Evolutionary conservation across 2,888 invertebrate species (phyloP).

Genomic region (Meiosimyza platycephala): DNA sequence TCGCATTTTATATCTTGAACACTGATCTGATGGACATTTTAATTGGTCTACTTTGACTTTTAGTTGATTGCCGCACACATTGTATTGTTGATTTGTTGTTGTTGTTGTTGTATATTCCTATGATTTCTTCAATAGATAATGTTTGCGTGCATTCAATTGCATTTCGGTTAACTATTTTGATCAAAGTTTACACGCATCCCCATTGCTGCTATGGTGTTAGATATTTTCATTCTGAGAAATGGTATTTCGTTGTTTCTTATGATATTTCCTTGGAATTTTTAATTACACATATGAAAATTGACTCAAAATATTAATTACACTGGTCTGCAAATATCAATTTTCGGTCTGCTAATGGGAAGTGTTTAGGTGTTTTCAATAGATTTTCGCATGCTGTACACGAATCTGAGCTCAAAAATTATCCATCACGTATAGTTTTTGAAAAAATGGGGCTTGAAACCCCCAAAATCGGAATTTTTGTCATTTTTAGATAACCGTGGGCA

Average conservation of each 20-base stretch:
- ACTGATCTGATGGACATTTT: slow-evolving; percentile 47
- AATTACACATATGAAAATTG: background rate
- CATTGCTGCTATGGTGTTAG: no score
- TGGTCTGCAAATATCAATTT: no score
- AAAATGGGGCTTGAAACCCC: no score
- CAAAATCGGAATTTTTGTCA: no score
- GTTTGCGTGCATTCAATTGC: background rate
- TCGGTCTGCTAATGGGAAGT: no score
- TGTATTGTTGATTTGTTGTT: slow-evolving; percentile 5
- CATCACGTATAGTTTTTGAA: no score
- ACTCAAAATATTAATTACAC: background rate
- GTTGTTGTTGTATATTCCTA: background rate
- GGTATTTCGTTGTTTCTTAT: background rate
- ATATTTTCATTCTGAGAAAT: background rate
- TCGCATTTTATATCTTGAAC: slow-evolving; percentile 41
- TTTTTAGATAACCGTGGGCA: no score
- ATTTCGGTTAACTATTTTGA: slow-evolving; percentile 6
- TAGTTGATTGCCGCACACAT: slow-evolving; percentile 29
- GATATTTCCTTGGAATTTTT: background rate
- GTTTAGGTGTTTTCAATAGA: no score
- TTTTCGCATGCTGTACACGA: no score
- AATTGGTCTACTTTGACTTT: slow-evolving; percentile 48
- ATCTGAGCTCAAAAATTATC: no score
- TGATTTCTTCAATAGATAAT: background rate
- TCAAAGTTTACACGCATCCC: background rate